Percentiles rank a stretch among this genome's conserved stretches.
Evolutionary conservation across 2,888 invertebrate genomes (phyloP).

Genomic region (Lasioglossum villosulum): DNA sequence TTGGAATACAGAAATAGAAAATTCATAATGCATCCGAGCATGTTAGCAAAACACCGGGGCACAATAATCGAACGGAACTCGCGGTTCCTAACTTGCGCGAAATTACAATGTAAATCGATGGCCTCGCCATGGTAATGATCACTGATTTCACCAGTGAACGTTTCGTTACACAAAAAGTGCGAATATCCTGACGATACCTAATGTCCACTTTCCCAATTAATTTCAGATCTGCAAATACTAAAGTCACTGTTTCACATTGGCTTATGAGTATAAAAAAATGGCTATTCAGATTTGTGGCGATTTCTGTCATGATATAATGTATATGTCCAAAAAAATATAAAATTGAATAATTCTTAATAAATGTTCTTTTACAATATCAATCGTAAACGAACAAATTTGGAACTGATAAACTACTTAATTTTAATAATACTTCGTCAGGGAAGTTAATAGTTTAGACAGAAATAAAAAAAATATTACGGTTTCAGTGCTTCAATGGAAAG

Average conservation of each 20-base stretch:
- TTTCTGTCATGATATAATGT: no score
- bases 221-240: not conserved
- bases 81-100: slow-evolving; percentile 7
- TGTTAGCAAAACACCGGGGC: slow-evolving; percentile 19
- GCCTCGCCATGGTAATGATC: not conserved
- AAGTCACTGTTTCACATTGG: not conserved
- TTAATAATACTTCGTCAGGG: not conserved
- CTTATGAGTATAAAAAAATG: not conserved
- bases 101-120: slow-evolving; percentile 13
- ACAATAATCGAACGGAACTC: slow-evolving; percentile 27
- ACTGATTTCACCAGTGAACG: not conserved
- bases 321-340: no score
- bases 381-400: not conserved
- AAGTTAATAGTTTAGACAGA: not conserved
- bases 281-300: no score
- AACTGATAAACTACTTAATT: not conserved
- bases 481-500: not conserved
- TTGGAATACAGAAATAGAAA: slow-evolving; percentile 29
- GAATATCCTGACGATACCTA: not conserved
- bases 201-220: not conserved
- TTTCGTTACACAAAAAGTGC: not conserved
- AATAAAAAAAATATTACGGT: not conserved
- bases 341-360: no score
- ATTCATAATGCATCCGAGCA: slow-evolving; percentile 41
- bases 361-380: not conserved